A percentile compares a stretch with the other conserved stretches of the same genome.
phyloP scores from a whole-genome alignment of 2,888 invertebrate species.

The Zeuzera pyrina region DNA sequence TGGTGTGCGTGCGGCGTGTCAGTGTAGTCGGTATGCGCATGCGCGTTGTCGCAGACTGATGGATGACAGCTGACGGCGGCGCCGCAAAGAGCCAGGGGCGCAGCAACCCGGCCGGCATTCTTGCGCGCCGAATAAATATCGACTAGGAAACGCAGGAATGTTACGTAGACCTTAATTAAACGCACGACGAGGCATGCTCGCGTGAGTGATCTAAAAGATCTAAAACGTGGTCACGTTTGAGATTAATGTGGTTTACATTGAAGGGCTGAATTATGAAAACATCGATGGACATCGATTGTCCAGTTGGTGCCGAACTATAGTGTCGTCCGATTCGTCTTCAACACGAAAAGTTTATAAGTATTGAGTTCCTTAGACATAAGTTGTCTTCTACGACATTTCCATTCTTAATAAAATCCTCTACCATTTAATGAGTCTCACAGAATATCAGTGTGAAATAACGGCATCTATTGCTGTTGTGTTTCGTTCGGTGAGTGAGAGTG shows the following conservation, averaged over 20 bases:
- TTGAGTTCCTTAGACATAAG: too few species aligned
- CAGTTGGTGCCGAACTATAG: too few species aligned
- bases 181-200: constrained; percentile 26
- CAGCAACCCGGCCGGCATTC: constrained; percentile 16
- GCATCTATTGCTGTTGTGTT: too few species aligned
- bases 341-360: too few species aligned
- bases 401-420: too few species aligned
- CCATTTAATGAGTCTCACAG: too few species aligned
- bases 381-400: too few species aligned
- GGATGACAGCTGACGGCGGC: constrained; percentile 70
- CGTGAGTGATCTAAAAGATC: constrained; percentile 28
- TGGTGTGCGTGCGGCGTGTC: constrained; percentile 14
- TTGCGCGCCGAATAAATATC: constrained; percentile 33
- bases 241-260: constrained; percentile 12
- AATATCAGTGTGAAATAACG: too few species aligned
- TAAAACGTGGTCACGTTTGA: constrained; percentile 12
- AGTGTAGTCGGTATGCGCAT: constrained; percentile 39
- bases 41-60: constrained; percentile 68
- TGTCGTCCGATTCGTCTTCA: too few species aligned
- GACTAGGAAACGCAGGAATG: constrained; percentile 32
- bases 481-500: too few species aligned
- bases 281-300: too few species aligned
- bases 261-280: too few species aligned
- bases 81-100: constrained; percentile 43
- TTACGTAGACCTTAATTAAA: constrained; percentile 31